Evolutionary conservation across 2,888 invertebrate genomes (phyloP).

Genomic region (Nudaria mundana): DNA sequence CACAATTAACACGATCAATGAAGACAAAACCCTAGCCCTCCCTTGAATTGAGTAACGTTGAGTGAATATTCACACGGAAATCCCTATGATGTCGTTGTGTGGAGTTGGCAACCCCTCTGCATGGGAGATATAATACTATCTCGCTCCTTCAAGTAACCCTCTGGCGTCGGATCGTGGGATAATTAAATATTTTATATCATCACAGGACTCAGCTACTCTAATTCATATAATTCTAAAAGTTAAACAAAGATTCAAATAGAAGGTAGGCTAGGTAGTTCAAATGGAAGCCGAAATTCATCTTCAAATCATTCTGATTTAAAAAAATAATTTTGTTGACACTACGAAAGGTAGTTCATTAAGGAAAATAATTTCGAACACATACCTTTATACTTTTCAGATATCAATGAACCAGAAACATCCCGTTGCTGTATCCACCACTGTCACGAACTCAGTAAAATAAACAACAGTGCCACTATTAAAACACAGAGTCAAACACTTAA

Average conservation of each 20-base stretch:
- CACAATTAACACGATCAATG: too few species aligned
- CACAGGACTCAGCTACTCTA: too few species aligned
- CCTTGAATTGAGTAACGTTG: slow-evolving; percentile 27
- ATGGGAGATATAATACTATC: slow-evolving; percentile 52
- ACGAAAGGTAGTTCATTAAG: too few species aligned
- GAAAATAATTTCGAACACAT: slow-evolving; percentile 13
- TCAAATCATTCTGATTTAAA: too few species aligned
- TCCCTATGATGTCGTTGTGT: slow-evolving; percentile 53
- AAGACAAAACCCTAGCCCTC: too few species aligned
- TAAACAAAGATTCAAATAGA: too few species aligned
- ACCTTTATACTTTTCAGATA: slow-evolving; percentile 57
- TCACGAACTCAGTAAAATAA: slow-evolving; percentile 63
- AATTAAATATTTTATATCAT: slow-evolving; percentile 78
- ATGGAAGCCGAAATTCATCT: too few species aligned
- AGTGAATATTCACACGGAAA: slow-evolving; percentile 56
- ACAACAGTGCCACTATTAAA: slow-evolving; percentile 57
- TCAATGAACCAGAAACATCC: slow-evolving; percentile 61
- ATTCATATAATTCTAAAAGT: too few species aligned
- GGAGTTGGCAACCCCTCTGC: slow-evolving; percentile 68
- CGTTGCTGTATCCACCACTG: slow-evolving; percentile 61
- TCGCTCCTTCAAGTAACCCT: slow-evolving; percentile 62
- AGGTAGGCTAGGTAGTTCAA: too few species aligned
- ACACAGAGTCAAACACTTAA: slow-evolving; percentile 53
- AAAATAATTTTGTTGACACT: too few species aligned
- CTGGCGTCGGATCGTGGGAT: slow-evolving; percentile 64